Evolutionary conservation across 2,888 invertebrate genomes (phyloP), one percentile per base, ranked within the genome.

Genomic region (Aphodius sticticus): DNA sequence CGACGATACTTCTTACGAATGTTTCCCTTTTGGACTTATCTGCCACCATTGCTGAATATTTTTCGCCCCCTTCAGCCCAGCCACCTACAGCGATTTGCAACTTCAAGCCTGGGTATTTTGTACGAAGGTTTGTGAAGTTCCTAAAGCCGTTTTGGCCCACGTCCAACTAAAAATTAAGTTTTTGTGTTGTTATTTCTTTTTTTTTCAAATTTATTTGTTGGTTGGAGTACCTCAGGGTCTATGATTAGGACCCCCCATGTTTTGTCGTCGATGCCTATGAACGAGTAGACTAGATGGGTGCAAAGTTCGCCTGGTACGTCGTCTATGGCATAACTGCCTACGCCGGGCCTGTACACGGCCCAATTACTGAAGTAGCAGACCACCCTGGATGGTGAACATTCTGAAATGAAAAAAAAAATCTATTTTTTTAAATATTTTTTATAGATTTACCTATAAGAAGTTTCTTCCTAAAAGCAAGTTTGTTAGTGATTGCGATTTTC

Each of bases 1-100:
- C 92, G 76, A 96, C 93, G 77, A 96, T 92, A 85, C 95, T 96
- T 75, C 89, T 90, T 82, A 97, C 94, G 86, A 97, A 96, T 1
- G 92, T 89, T 85, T 92, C 92, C 77, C 97, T 91, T 16, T 93
- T 91, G 77, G 92, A 91, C 85, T 94, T 94, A 74, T 93, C 91
- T 0, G 94, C 92, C 0, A 95, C 96, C 93, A 97, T 93, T 76
- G 92, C 91, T 0, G 97, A 97, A 88, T 97, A 97, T 87, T 97
- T 97, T 83, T 93, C 91, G 16, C 97, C 97, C 14, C 97, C 97
- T 87, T 97, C 97, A 0, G 94, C 97, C 97, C 97, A 97, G 0
- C 97, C 97, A 0, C 97, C 97, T 0, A 97, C 95, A 0, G 97
- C 97, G 0, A 97, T 91, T 89, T 93, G 92, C 71, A 95, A 92